Conservation (phyloP, 2,888 invertebrate genomes). For the Amphiduros pacificus region DNA sequence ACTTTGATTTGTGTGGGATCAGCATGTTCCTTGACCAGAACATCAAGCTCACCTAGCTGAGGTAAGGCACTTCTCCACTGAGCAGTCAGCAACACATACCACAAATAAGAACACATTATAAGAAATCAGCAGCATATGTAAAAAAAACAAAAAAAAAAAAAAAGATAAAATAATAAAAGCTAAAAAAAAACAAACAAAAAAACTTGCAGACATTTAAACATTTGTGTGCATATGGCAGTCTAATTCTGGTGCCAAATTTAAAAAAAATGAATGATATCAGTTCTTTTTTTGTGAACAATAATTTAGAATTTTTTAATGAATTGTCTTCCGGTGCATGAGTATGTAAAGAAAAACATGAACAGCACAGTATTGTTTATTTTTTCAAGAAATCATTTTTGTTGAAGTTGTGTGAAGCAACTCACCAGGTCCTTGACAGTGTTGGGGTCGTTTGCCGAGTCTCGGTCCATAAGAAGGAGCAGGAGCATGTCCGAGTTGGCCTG, state of each 20-base stretch:
- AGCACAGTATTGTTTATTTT: too few relatives aligned
- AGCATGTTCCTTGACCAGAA: conserved; percentile 40
- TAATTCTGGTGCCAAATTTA: too few relatives aligned
- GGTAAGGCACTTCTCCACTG: conserved; percentile 48
- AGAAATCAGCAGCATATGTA: background rate
- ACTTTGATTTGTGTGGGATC: background rate
- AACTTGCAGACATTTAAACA: background rate
- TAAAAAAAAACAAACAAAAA: background rate
- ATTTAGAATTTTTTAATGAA: too few relatives aligned
- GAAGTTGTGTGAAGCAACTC: too few relatives aligned
- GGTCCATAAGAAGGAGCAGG: conserved; percentile 41
- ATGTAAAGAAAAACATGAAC: too few relatives aligned
- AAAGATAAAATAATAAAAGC: background rate
- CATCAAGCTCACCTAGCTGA: conserved; percentile 46
- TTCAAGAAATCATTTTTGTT: too few relatives aligned
- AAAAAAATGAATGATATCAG: too few relatives aligned
- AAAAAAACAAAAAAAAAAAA: background rate
- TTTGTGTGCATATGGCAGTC: too few relatives aligned
- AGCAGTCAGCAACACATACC: conserved; percentile 7
- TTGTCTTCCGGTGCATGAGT: too few relatives aligned
- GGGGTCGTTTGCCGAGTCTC: conserved; percentile 33
- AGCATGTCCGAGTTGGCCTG: conserved; percentile 49
- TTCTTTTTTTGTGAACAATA: too few relatives aligned
- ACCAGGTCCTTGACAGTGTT: conserved; percentile 40
- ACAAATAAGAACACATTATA: background rate